A percentile compares a stretch with the other conserved stretches of the same genome.
Evolutionary conservation across 2,113 vertebrate genomes (phyloP).

Genomic region (Neodontobutis hainanensis): DNA sequence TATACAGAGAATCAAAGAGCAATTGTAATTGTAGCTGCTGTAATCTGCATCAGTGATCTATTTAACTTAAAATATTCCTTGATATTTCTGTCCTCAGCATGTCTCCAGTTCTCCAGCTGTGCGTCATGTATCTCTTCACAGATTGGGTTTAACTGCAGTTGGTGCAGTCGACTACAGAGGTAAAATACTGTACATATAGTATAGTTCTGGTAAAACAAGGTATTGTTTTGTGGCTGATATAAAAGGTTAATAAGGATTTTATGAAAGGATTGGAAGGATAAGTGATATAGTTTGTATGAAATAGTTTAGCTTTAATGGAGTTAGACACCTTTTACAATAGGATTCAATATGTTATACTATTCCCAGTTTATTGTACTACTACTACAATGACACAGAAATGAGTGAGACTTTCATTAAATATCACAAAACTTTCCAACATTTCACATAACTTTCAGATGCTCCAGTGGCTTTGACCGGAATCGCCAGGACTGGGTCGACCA

Average conservation of each 20-base stretch:
- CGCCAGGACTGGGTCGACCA: conserved; percentile 97
- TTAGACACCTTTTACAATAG: not conserved
- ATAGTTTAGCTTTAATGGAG: too few relatives aligned
- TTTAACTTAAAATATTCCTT: too few relatives aligned
- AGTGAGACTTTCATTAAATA: not conserved
- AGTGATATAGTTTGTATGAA: too few relatives aligned
- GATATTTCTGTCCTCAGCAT: conserved; percentile 79
- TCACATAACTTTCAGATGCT: conserved; percentile 82
- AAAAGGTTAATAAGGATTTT: too few relatives aligned
- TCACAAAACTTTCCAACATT: not conserved
- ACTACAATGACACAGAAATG: not conserved
- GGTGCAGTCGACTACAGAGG: conserved; percentile 95
- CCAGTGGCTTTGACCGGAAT: conserved; percentile 94
- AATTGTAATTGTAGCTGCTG: not conserved
- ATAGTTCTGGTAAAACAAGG: too few relatives aligned
- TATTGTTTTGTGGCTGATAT: too few relatives aligned
- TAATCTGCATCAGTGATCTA: not conserved
- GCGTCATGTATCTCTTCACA: conserved; percentile 87
- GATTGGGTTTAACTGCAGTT: conserved; percentile 98
- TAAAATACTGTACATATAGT: conserved; percentile 58
- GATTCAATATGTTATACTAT: conserved; percentile 5
- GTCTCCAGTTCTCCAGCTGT: conserved; percentile 93
- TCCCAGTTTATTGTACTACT: conserved; percentile 62
- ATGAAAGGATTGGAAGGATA: too few relatives aligned
- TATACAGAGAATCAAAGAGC: not conserved